A percentile compares a stretch with the other conserved stretches of the same genome.
These are phyloP conservation scores for Hydractinia echinata DNA, from an alignment of 30 jellyfish, hydroid and myxozoan species.

Conservation along the genomic window DNA sequence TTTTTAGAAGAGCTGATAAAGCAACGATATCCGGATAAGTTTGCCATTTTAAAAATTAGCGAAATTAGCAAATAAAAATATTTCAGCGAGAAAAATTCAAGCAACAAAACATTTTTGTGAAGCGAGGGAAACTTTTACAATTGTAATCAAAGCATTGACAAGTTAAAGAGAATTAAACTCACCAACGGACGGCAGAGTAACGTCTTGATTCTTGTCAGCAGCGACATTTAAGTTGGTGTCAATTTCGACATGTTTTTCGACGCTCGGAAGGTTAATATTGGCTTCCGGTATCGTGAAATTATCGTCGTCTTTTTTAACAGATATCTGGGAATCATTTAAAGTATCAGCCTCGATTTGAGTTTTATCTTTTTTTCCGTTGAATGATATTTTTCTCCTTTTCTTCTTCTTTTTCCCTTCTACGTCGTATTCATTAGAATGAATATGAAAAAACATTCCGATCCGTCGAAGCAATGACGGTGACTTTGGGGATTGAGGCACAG, in stretches of 20 bases:
- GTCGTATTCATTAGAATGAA: slow-evolving; percentile 11
- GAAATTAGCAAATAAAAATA: no score
- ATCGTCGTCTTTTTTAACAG: slow-evolving; percentile 32
- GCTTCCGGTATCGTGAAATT: slow-evolving; percentile 32
- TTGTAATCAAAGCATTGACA: no score
- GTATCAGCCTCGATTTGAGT: background rate
- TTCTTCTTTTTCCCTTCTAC: slow-evolving; percentile 7
- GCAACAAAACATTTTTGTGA: no score
- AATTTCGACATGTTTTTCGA: background rate
- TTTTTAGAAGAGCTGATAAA: no score
- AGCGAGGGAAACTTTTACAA: no score
- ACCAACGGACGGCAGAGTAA: background rate
- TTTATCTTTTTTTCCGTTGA: background rate
- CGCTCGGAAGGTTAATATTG: background rate
- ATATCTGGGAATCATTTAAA: background rate
- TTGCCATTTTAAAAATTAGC: no score
- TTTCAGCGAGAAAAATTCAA: no score
- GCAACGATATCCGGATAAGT: no score
- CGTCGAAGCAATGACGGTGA: slow-evolving; percentile 31
- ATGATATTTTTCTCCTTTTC: background rate
- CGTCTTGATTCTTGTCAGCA: background rate
- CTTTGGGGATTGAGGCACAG: background rate
- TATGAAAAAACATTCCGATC: slow-evolving; percentile 33
- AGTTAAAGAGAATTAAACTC: background rate
- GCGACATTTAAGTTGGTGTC: background rate